These are phyloP conservation scores for Actinostola sp. DNA, from an alignment of 92 coral and sea anemone species.

Conservation along the genomic window DNA sequence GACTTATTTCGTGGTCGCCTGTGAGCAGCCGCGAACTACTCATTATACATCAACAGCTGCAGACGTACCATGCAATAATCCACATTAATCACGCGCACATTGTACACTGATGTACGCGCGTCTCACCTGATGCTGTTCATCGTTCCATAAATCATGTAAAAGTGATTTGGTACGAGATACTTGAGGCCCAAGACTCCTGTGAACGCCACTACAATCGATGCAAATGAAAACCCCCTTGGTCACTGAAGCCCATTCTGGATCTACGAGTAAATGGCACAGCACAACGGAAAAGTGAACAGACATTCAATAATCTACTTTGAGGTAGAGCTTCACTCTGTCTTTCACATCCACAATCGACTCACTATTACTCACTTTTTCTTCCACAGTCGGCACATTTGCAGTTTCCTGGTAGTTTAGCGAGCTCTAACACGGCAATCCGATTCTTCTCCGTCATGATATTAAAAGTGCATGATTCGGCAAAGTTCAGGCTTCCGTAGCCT, in stretches of 20 bases:
- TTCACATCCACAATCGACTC: neutral
- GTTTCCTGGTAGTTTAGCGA: slow-evolving; percentile 76
- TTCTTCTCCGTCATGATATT: slow-evolving; percentile 76
- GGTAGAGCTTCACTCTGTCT: slow-evolving; percentile 6
- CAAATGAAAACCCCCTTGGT: slow-evolving; percentile 89
- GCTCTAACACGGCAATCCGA: slow-evolving; percentile 73
- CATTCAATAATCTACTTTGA: slow-evolving; percentile 6
- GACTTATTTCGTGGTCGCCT: too few species aligned
- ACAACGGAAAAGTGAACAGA: slow-evolving; percentile 16
- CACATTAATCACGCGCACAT: too few species aligned
- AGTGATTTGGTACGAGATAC: slow-evolving; percentile 85
- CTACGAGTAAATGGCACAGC: slow-evolving; percentile 53
- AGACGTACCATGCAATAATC: too few species aligned
- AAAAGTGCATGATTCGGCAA: too few species aligned
- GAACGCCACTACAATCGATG: slow-evolving; percentile 96
- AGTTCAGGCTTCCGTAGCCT: too few species aligned
- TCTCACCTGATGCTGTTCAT: slow-evolving; percentile 78
- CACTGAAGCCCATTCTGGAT: slow-evolving; percentile 99
- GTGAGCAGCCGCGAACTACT: neutral
- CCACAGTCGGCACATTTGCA: slow-evolving; percentile 95
- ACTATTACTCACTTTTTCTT: slow-evolving; percentile 70
- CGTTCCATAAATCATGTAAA: slow-evolving; percentile 92
- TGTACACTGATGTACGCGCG: too few species aligned
- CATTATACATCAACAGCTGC: too few species aligned
- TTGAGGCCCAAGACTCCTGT: slow-evolving; percentile 79